Evolutionary conservation across 2,888 invertebrate species (phyloP).

Genomic region (Caenorhabditis sp.): DNA sequence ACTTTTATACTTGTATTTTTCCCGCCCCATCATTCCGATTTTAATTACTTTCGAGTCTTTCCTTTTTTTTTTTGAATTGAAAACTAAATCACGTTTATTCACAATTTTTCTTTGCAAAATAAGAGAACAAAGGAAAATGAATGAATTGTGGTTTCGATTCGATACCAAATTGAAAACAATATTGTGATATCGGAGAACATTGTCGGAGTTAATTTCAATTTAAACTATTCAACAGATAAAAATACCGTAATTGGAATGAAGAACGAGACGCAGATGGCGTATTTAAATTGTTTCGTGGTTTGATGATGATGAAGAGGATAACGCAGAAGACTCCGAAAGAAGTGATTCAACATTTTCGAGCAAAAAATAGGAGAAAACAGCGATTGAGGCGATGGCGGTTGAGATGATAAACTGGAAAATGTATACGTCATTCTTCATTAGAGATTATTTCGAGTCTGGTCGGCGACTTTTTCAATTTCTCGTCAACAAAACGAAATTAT

Average conservation of each 20-base stretch:
- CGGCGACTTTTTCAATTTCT: background rate
- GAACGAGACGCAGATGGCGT: background rate
- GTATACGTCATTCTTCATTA: background rate
- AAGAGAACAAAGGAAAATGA: background rate
- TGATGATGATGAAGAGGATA: conserved; percentile 2
- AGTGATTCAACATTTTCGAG: conserved; percentile 26
- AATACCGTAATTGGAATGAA: background rate
- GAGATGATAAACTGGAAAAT: conserved; percentile 16
- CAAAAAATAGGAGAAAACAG: conserved; percentile 30
- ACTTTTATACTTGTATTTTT: background rate
- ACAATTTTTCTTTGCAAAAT: conserved; percentile 1
- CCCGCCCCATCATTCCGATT: background rate
- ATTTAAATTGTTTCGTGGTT: conserved; percentile 14
- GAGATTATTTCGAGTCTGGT: background rate
- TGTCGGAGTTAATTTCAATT: background rate
- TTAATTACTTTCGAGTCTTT: background rate
- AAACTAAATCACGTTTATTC: conserved; percentile 1
- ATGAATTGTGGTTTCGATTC: background rate
- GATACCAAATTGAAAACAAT: background rate
- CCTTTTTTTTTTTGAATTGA: background rate
- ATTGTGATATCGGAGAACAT: background rate
- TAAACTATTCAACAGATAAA: conserved; percentile 11
- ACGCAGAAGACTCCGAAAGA: background rate
- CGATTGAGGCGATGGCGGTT: conserved; percentile 13
- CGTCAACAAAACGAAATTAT: background rate